Conservation (phyloP, 1,140 invertebrate genomes). For the Pinna nobilis region DNA sequence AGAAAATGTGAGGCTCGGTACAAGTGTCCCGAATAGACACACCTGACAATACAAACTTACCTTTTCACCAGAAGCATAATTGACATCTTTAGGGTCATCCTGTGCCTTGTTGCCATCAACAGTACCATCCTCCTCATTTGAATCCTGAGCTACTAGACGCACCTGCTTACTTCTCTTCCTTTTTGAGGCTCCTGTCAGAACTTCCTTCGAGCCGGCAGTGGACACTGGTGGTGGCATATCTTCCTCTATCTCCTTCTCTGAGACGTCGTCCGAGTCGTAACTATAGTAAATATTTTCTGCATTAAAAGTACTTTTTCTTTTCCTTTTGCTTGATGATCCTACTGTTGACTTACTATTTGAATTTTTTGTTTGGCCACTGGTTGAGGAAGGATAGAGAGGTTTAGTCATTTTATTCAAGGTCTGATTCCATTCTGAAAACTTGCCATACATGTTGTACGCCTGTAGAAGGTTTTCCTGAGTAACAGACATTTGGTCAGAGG, state of each 20-base stretch:
- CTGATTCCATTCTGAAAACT: too few relatives aligned
- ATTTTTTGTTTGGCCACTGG: slow-evolving; percentile 1
- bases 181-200: too few relatives aligned
- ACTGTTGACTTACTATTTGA: neutral
- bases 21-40: too few relatives aligned
- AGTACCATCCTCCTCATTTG: slow-evolving; percentile 29
- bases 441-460: slow-evolving; percentile 11
- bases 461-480: slow-evolving; percentile 1
- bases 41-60: too few relatives aligned
- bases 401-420: too few relatives aligned
- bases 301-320: slow-evolving; percentile 4
- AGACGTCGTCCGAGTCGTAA: neutral
- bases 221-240: slow-evolving; percentile 16
- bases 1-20: too few relatives aligned
- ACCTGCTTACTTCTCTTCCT: neutral
- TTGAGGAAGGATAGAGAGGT: too few relatives aligned
- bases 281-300: too few relatives aligned
- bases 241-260: slow-evolving; percentile 15
- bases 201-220: neutral
- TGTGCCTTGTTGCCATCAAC: too few relatives aligned
- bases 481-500: slow-evolving; percentile 1
- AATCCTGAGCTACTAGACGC: slow-evolving; percentile 25
- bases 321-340: neutral
- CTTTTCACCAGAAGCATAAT: too few relatives aligned
- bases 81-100: too few relatives aligned